phyloP scores from a whole-genome alignment of 2,888 invertebrate species.

The Acrobeloides nanus region DNA sequence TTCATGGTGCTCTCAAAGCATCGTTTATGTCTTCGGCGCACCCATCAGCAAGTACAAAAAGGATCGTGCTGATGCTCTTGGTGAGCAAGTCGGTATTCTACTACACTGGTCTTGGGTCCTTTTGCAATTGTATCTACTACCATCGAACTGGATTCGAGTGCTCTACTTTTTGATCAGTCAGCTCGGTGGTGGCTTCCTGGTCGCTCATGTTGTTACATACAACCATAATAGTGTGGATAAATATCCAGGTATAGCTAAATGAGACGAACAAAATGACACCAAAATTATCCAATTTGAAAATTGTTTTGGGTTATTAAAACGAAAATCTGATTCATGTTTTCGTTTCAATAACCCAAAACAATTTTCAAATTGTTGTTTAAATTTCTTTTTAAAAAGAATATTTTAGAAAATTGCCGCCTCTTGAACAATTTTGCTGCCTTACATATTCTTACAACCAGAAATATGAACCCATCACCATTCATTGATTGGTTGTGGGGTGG shows the following conservation, averaged over 20 bases:
- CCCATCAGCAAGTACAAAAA: constrained; percentile 34
- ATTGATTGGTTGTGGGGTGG: constrained; percentile 49
- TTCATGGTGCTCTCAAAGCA: constrained; percentile 45
- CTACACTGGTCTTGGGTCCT: constrained; percentile 46
- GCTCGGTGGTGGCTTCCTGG: constrained; percentile 36
- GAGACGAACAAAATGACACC: no score
- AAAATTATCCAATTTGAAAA: constrained; percentile 7
- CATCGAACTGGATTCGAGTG: constrained; percentile 29
- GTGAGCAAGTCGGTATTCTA: constrained; percentile 21
- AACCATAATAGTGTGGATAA: constrained; percentile 52
- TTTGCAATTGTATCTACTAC: constrained; percentile 42
- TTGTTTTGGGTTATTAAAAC: constrained; percentile 3
- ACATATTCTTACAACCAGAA: constrained; percentile 50
- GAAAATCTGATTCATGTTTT: not conserved
- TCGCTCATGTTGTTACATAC: constrained; percentile 49
- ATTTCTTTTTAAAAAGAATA: not conserved
- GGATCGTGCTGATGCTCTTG: constrained; percentile 23
- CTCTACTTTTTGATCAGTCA: constrained; percentile 45
- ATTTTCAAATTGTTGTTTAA: no score
- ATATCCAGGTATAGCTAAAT: constrained; percentile 35
- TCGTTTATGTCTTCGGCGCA: constrained; percentile 37
- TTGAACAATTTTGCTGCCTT: constrained; percentile 51
- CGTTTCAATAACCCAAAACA: not conserved
- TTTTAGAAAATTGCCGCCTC: constrained; percentile 42
- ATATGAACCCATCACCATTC: constrained; percentile 47